Conservation (phyloP, 2,797 vertebrate species). For the Phylloscopus collybita region DNA sequence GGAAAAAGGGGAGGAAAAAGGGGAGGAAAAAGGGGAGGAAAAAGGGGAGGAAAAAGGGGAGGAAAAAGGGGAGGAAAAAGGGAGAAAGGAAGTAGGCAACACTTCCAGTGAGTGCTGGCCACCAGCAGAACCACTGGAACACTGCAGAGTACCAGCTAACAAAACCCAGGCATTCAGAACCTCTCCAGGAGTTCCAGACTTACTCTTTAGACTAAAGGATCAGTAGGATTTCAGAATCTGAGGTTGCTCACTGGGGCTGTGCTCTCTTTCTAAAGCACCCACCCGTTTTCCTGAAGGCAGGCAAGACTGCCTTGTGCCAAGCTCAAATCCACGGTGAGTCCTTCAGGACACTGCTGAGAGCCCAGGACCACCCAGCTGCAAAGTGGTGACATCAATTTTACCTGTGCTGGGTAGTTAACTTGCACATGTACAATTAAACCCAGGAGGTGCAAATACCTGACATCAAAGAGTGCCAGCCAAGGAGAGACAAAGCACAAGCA, state of each 20-base stretch:
- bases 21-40: too few relatives aligned
- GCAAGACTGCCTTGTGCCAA: neutral
- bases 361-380: neutral
- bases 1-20: too few relatives aligned
- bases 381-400: neutral
- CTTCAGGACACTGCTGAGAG: neutral
- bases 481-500: neutral
- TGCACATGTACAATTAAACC: neutral
- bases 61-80: too few relatives aligned
- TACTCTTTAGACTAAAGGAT: neutral
- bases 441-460: neutral
- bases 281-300: neutral
- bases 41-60: too few relatives aligned
- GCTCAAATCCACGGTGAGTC: neutral
- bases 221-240: neutral
- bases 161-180: neutral
- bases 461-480: neutral
- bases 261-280: neutral
- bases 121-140: neutral
- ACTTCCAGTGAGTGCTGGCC: neutral
- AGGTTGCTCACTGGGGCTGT: neutral
- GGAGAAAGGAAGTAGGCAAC: fast-evolving
- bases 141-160: neutral
- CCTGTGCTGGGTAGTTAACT: neutral
- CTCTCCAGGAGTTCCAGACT: neutral